Evolutionary conservation across 2,797 vertebrate genomes (phyloP).

Genomic region (Bufotes viridis): DNA sequence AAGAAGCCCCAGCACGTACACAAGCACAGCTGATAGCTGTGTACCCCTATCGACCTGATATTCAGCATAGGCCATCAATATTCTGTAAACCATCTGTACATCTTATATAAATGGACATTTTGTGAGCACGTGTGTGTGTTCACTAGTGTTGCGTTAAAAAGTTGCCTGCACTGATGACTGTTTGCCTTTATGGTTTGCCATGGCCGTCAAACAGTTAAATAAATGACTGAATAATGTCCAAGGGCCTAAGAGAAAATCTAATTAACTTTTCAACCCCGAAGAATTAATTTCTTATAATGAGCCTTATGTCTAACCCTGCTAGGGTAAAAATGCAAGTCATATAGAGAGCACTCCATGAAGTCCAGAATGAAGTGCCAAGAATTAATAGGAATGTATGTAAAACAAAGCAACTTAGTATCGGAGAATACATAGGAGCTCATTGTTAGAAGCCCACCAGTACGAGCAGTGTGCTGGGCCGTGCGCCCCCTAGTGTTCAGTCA

Average conservation of each 20-base stretch:
- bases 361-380: slow-evolving; percentile 34
- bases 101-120: too few species aligned
- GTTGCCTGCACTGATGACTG: not conserved
- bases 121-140: not conserved
- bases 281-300: not conserved
- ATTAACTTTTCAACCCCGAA: slow-evolving; percentile 15
- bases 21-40: too few species aligned
- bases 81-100: too few species aligned
- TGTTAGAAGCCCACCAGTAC: slow-evolving; percentile 32
- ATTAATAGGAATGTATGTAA: slow-evolving; percentile 20
- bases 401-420: slow-evolving; percentile 36
- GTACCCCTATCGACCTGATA: too few species aligned
- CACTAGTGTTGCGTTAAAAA: not conserved
- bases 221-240: not conserved
- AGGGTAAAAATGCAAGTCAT: not conserved
- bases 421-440: slow-evolving; percentile 34
- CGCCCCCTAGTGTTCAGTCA: slow-evolving; percentile 41
- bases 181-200: not conserved
- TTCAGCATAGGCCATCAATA: too few species aligned
- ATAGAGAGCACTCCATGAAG: slow-evolving; percentile 28
- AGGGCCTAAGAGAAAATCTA: not conserved
- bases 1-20: too few species aligned
- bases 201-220: slow-evolving; percentile 1
- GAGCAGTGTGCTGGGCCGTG: not conserved
- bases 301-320: slow-evolving; percentile 22